Evolutionary conservation across 2,797 vertebrate species (phyloP), one percentile per base, ranked within the genome.

Genomic region (Typhlichthys subterraneus): DNA sequence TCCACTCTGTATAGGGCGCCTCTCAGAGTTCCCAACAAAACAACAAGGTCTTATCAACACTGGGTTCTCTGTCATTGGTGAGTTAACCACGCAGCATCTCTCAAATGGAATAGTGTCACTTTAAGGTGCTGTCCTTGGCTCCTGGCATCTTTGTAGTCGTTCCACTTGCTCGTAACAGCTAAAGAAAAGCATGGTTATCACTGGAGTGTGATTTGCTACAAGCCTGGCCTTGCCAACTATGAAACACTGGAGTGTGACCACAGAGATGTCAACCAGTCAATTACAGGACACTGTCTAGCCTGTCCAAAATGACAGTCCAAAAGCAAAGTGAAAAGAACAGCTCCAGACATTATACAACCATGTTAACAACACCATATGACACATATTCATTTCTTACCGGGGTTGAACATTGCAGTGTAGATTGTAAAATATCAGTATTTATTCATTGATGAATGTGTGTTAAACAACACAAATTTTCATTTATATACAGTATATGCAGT

Each of bases 181-280:
- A 83, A 81, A 85, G 78, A 80, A 61, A 63, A 88, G 75, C 62
- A 12, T 45, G 73, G 76, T 76, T 83, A 85, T 90, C 82, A 88
- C 65, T 73, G 72, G 59, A 77, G 80, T 83, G 86, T 87, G 84
- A 89, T 89, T 87, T 87, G 85, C 90, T 85, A 81, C 81, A 85
- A 89, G 80, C 84, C 75, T 69, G 72, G 91, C 87, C 87, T 88
- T 85, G 88, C 89, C 83, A 87, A 85, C 87, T 88, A 86, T 85
- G 89, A 92, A 72, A 81, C 80, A 84, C 84, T 80, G 87, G 92
- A 81, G 84, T 87, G 87, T 89, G 87, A 91, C 85, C 74, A 75
- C 68, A 23, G 19, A 23, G 19, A 23, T 23, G 19, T 23, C 2
- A 3, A 23, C 19, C 19, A 88, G 88, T 89, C 84, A 90, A 83